Conservation (phyloP, 2,888 invertebrate species). For the Neelides folsomi region DNA sequence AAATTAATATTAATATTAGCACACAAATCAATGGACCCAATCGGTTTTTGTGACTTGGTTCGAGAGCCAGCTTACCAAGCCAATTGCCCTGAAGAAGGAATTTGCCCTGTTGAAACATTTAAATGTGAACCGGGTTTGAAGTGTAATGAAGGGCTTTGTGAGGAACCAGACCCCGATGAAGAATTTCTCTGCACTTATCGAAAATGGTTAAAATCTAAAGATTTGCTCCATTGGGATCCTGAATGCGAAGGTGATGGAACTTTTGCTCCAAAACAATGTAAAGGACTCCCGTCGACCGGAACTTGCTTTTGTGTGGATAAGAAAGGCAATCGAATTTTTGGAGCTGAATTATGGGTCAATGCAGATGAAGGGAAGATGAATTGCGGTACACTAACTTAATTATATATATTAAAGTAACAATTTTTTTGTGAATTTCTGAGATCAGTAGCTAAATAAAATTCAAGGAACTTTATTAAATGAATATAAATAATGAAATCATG, state of each 20-base stretch:
- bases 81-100: neutral
- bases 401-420: no score
- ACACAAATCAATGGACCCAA: no score
- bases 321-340: slow-evolving; percentile 22
- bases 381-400: no score
- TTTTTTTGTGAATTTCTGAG: no score
- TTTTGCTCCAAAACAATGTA: slow-evolving; percentile 29
- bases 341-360: slow-evolving; percentile 10
- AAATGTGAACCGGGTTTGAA: slow-evolving; percentile 3
- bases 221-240: slow-evolving; percentile 21
- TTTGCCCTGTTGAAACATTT: slow-evolving; percentile 7
- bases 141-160: slow-evolving; percentile 5
- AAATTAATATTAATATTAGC: no score
- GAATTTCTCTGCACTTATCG: slow-evolving; percentile 11
- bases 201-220: slow-evolving; percentile 2
- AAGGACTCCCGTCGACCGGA: slow-evolving; percentile 12
- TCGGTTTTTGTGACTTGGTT: no score
- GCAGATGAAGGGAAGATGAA: slow-evolving; percentile 18
- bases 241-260: slow-evolving; percentile 24
- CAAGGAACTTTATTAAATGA: no score
- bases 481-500: no score
- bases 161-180: slow-evolving; percentile 8
- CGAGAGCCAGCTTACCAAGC: neutral
- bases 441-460: no score
- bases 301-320: slow-evolving; percentile 22